These are phyloP conservation scores for Turritopsis dohrnii DNA, from an alignment of 30 jellyfish, hydroid and myxozoan genomes.

Conservation along the genomic window DNA sequence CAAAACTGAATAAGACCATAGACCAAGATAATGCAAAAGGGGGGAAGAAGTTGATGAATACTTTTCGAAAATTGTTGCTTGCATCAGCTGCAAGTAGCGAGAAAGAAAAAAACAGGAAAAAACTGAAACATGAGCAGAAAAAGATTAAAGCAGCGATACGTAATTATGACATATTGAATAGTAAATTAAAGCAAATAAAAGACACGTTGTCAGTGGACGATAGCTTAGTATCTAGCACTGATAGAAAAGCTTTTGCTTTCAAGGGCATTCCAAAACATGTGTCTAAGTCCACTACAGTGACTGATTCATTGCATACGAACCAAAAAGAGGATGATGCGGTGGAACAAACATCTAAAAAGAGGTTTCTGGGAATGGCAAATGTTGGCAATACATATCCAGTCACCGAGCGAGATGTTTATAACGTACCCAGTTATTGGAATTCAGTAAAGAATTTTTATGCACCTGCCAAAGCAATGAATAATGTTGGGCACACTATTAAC, in stretches of 20 bases:
- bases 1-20: not conserved
- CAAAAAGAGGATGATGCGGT: not conserved
- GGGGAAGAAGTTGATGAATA: not conserved
- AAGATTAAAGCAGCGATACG: not conserved
- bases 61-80: not conserved
- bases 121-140: not conserved
- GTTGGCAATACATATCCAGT: not conserved
- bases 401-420: slow-evolving; percentile 10
- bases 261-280: not conserved
- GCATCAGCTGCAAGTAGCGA: not conserved
- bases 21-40: not conserved
- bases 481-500: not conserved
- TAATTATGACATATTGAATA: not conserved
- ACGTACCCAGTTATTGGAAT: slow-evolving; percentile 1
- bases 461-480: not conserved
- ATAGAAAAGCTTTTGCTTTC: not conserved
- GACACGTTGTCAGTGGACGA: not conserved
- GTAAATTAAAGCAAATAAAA: not conserved
- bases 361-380: not conserved
- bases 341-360: not conserved
- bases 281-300: not conserved
- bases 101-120: not conserved
- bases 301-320: not conserved
- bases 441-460: not conserved
- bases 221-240: not conserved